Evolutionary conservation across 2,113 vertebrate species (phyloP).

Genomic region (Pterocles orientalis): DNA sequence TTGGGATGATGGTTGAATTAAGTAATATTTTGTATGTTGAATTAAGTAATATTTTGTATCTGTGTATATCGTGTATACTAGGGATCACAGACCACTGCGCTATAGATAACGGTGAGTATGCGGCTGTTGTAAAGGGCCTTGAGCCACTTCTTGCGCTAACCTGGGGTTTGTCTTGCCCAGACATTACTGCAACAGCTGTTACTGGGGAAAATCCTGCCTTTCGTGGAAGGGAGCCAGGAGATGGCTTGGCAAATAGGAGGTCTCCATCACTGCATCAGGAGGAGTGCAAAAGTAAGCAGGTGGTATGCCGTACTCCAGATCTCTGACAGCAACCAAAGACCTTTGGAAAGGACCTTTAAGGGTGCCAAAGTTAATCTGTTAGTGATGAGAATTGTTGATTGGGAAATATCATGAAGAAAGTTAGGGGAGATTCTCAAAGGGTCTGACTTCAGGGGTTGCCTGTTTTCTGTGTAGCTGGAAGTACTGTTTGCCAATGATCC

Average conservation of each 20-base stretch:
- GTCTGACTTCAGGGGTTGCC: not conserved
- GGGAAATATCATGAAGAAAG: not conserved
- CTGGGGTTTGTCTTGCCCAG: not conserved
- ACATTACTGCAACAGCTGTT: slow-evolving; percentile 31
- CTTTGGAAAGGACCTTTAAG: not conserved
- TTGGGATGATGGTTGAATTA: not conserved
- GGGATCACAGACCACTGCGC: not conserved
- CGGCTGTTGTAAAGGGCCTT: not conserved
- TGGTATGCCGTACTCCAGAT: not conserved
- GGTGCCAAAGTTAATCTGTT: not conserved
- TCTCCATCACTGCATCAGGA: not conserved
- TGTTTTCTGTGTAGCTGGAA: not conserved
- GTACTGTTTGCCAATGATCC: not conserved
- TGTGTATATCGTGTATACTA: not conserved
- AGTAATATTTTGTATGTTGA: not conserved
- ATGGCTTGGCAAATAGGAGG: not conserved
- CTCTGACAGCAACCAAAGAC: not conserved
- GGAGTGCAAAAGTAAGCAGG: not conserved
- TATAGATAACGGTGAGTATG: not conserved
- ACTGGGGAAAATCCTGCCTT: not conserved
- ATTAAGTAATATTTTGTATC: not conserved
- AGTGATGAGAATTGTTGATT: not conserved
- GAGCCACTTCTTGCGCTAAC: not conserved
- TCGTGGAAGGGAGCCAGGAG: slow-evolving; percentile 1
- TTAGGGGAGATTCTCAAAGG: not conserved